Base-by-base conservation (phyloP, 1,140 invertebrate genomes). In the Piezodorus guildinii region DNA sequence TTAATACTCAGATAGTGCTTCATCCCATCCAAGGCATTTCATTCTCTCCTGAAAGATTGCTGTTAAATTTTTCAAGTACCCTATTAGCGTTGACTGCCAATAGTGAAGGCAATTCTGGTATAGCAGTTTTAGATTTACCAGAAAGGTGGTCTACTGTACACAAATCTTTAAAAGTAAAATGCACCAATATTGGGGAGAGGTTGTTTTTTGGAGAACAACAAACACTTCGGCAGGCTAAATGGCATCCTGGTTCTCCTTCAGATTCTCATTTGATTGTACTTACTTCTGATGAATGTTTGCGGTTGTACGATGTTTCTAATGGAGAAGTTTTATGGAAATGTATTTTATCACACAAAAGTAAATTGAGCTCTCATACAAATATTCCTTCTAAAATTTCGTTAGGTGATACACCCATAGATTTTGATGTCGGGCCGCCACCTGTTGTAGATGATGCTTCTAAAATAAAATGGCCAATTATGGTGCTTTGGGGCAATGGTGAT, bases 401-500 rank as follows among this genome's bases (percentile, higher is more conserved):
- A 3, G 91, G 90, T 0, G 89, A 93, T 66, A 81, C 81, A 0
- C 87, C 87, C 0, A 85, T 93, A 3, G 86, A 88, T 71, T 93
- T 95, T 77, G 88, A 91, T 71, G 87, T 92, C 68, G 83, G 82
- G 0, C 83, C 84, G 0, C 80, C 86, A 0, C 52, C 58, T 46
- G 39, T 64, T 2, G 60, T 62, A 12, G 67, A 65, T 21, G 56
- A 63, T 61, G 23, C 19, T 17, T 8, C 25, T 12, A 23, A 49
- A 59, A 60, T 68, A 8, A 77, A 83, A 6, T 91, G 88, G 81
- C 84, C 86, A 0, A 81, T 92, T 46, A 81, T 88, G 19, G 79
- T 94, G 62, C 76, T 95, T n/a, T 79, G 83, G 54, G 90, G 88
- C 10, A 90, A 90, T 74, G 90, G 90, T 12, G 86, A 88, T 68